Evolutionary conservation across 2,113 vertebrate species (phyloP).

Genomic region (Scortum barcoo): DNA sequence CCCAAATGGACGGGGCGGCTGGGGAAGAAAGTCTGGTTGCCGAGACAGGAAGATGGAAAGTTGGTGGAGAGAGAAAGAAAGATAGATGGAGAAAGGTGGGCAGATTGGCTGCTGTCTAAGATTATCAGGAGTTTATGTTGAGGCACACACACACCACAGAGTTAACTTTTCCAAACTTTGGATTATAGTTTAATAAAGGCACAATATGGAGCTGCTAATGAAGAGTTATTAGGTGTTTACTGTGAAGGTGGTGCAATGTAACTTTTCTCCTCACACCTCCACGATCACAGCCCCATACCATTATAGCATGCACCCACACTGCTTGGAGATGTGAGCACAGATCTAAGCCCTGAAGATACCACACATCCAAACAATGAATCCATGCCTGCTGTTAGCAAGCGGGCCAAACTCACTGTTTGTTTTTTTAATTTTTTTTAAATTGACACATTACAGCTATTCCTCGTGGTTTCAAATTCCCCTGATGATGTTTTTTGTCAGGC

Average conservation of each 20-base stretch:
- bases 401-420: neutral
- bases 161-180: slow-evolving; percentile 21
- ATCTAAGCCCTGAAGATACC: neutral
- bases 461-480: neutral
- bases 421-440: neutral
- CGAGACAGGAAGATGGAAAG: neutral
- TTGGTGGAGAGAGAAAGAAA: no score
- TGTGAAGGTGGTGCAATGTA: slow-evolving; percentile 8
- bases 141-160: neutral
- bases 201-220: slow-evolving; percentile 30
- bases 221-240: slow-evolving; percentile 19
- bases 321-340: neutral
- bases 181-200: slow-evolving; percentile 8
- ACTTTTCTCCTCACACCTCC: slow-evolving; percentile 21
- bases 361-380: neutral
- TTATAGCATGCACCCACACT: slow-evolving; percentile 22
- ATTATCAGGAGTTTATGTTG: neutral
- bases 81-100: no score
- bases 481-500: slow-evolving; percentile 13
- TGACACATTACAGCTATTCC: slow-evolving; percentile 15
- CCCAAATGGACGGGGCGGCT: neutral
- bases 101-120: neutral
- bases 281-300: neutral
- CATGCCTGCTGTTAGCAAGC: slow-evolving; percentile 4
- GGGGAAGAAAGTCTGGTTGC: neutral